Evolutionary conservation across 1,140 invertebrate genomes (phyloP), one percentile per base, ranked within the genome.

Genomic region (Temnothorax curvispinosus): DNA sequence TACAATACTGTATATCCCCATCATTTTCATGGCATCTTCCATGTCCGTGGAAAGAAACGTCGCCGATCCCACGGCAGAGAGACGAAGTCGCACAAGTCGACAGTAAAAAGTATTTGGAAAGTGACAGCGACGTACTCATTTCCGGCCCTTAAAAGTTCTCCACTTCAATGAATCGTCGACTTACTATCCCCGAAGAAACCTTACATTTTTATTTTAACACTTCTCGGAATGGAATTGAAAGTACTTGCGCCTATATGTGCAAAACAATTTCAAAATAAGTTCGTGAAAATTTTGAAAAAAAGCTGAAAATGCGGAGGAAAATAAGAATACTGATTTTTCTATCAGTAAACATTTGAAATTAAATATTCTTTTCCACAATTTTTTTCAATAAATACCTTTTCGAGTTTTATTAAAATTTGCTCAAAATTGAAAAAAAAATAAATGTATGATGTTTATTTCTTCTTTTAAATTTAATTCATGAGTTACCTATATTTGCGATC

Each of bases 81-180:
- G 74, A 85, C 58, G 27, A 27, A 27, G 27, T 27, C 27, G 1
- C 27, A 27, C 35, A 65, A 52, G 35, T 64, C 47, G 27, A 27
- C 56, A 74, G 72, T 84, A 82, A 89, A 92, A 90, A 89, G 88
- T 92, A 90, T 92, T 92, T 92, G 88, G 91, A 92, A 92, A 92
- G 91, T 91, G 86, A 80, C 67, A 86, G 27, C 32, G 74, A 71
- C 52, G 67, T 71, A 50, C 41, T 85, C 77, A 89, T 87, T 90
- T 92, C 91, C 91, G 91, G 91, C 74, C 91, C 90, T 91, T 90
- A 71, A 87, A 78, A 77, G 56, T 80, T 87, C 77, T 56, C 11
- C 18, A 47, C 65, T 27, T 27, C 11, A 81, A 60, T 50, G 27
- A 9, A 44, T 58, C 13, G 13, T 8, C 18, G 3, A 35, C 18